phyloP scores from a whole-genome alignment of 2,113 vertebrate genomes.

The Bujurquina vittata region DNA sequence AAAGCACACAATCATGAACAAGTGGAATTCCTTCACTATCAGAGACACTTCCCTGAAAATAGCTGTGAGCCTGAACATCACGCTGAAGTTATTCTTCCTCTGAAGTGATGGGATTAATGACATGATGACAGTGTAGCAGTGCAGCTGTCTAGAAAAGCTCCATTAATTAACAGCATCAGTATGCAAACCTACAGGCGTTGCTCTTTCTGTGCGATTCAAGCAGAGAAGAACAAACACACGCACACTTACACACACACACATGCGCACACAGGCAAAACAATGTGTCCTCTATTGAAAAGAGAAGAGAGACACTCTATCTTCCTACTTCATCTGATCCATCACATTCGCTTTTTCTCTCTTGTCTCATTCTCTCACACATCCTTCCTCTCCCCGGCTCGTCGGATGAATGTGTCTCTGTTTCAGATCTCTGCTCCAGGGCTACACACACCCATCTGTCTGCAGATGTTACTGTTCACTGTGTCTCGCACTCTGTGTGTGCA shows the following conservation, averaged over 20 bases:
- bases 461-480: slow-evolving; percentile 75
- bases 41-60: slow-evolving; percentile 17
- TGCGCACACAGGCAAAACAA: slow-evolving; percentile 72
- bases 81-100: slow-evolving; percentile 48
- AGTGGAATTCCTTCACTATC: slow-evolving; percentile 18
- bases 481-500: slow-evolving; percentile 32
- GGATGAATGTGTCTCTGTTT: slow-evolving; percentile 82
- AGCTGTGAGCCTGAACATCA: slow-evolving; percentile 29
- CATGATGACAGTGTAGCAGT: slow-evolving; percentile 68
- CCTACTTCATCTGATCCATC: slow-evolving; percentile 78
- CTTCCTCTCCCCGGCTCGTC: slow-evolving; percentile 74
- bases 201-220: slow-evolving; percentile 43
- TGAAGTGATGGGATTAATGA: slow-evolving; percentile 70
- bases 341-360: slow-evolving; percentile 67
- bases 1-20: neutral
- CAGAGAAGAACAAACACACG: slow-evolving; percentile 45
- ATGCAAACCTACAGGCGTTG: slow-evolving; percentile 72
- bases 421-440: slow-evolving; percentile 70
- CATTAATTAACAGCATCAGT: slow-evolving; percentile 76
- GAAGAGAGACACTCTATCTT: slow-evolving; percentile 78
- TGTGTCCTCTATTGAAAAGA: slow-evolving; percentile 77
- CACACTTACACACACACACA: slow-evolving; percentile 54
- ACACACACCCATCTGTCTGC: slow-evolving; percentile 78
- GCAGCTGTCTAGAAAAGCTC: slow-evolving; percentile 70
- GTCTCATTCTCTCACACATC: slow-evolving; percentile 74